Percentiles rank a stretch among this genome's conserved stretches.
phyloP scores from a whole-genome alignment of 2,797 vertebrate genomes.

The Crenuchus spilurus region DNA sequence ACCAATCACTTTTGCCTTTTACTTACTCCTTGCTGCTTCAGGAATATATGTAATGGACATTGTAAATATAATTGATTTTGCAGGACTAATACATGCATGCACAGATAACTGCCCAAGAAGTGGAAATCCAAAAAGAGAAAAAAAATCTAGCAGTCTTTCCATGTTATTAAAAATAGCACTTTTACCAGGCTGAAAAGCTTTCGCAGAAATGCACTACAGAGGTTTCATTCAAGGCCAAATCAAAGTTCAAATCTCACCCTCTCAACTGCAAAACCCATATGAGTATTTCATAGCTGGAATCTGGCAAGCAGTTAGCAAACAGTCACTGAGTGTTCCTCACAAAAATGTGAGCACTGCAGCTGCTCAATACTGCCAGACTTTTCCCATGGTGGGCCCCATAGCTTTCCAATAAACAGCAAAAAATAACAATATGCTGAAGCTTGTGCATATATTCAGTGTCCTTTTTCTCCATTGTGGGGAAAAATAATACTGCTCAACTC shows the following conservation, averaged over 20 bases:
- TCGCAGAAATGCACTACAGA: background rate
- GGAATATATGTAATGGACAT: background rate
- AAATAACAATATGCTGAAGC: background rate
- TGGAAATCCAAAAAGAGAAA: background rate
- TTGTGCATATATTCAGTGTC: too few relatives aligned
- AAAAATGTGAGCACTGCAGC: slow-evolving; percentile 62
- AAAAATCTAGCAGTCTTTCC: too few relatives aligned
- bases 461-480: too few relatives aligned
- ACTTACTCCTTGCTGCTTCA: background rate
- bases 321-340: slow-evolving; percentile 67
- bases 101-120: background rate
- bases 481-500: too few relatives aligned
- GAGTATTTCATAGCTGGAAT: slow-evolving; percentile 31
- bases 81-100: too few relatives aligned
- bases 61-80: background rate
- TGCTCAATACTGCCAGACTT: slow-evolving; percentile 53
- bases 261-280: slow-evolving; percentile 24
- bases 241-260: slow-evolving; percentile 49
- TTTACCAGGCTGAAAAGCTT: background rate
- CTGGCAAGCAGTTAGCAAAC: slow-evolving; percentile 34
- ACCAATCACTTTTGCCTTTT: background rate
- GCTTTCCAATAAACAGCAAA: slow-evolving; percentile 3
- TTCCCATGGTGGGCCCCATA: slow-evolving; percentile 9
- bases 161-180: background rate
- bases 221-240: background rate